Conservation (phyloP, 1,140 invertebrate genomes). For the Alviniconcha marisindica region DNA sequence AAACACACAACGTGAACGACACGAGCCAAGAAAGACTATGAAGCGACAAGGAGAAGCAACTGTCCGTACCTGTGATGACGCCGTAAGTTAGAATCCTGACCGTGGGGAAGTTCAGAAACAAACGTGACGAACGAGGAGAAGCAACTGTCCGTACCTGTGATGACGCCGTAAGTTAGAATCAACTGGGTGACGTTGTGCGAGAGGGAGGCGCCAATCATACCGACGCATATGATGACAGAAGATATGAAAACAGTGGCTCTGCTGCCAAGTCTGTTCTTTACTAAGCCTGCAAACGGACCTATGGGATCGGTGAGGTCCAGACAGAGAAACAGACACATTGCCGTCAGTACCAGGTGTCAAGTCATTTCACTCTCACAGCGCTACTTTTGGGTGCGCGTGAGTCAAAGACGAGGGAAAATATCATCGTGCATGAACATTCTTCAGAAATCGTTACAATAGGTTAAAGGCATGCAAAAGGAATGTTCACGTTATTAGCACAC, state of each 20-base stretch:
- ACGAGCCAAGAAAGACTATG: too few species aligned
- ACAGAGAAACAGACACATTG: background rate
- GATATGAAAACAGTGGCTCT: slow-evolving; percentile 84
- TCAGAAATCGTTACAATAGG: too few species aligned
- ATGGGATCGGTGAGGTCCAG: slow-evolving; percentile 74
- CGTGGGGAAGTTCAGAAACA: background rate
- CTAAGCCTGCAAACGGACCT: slow-evolving; percentile 90
- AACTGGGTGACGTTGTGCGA: slow-evolving; percentile 76
- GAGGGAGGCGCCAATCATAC: slow-evolving; percentile 86
- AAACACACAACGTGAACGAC: too few species aligned
- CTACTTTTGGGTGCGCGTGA: too few species aligned
- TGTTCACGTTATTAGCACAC: too few species aligned
- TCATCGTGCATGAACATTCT: too few species aligned
- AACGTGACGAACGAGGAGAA: background rate
- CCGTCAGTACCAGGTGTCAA: too few species aligned
- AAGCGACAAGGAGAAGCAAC: background rate
- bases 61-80: slow-evolving; percentile 84
- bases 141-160: slow-evolving; percentile 82
- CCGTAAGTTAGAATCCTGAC: slow-evolving; percentile 90
- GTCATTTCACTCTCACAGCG: too few species aligned
- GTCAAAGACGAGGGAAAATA: too few species aligned
- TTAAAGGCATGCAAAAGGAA: too few species aligned
- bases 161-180: slow-evolving; percentile 88
- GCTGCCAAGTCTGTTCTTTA: slow-evolving; percentile 89
- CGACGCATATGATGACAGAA: slow-evolving; percentile 83